Base-by-base conservation (phyloP, 1,140 invertebrate genomes). In the Meloidogyne hapla region DNA sequence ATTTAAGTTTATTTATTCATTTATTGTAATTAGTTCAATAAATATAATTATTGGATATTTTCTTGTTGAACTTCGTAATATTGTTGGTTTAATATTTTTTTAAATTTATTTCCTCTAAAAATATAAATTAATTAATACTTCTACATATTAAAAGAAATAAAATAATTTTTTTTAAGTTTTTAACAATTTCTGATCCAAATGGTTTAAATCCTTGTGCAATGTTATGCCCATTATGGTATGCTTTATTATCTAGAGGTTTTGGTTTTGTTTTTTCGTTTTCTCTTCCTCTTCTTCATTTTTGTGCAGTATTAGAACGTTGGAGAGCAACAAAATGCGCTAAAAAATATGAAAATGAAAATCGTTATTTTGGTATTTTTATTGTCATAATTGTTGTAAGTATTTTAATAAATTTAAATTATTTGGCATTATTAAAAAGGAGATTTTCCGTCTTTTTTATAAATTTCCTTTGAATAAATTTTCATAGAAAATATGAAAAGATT, bases 241-340 rank as follows among this genome's bases (percentile, higher is more conserved):
- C 48, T 0, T 21, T 56, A 21, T 8, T 56, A 6, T n/a, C 48
- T 8, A 56, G 48, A 56, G 48, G 18, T 6, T 56, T 56, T n/a
- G 48, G 48, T 1, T 56, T 56, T n/a, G n/a, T n/a, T 18, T 56
- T 56, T n/a, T 56, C 70, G 15, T 63, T 23, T 15, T 12, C 45
- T 21, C 25, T 62, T 9, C 70, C 70, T 56, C 70, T 72, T 4
- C 48, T 72, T 13, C 70, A 72, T 33, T 72, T 72, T 63, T 56
- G 48, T 1, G 33, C 63, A 15, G 38, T 72, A n/a, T 25, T 45
- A n/a, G 70, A 72, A 72, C 70, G 70, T 33, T 33, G 33, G n/a
- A 40, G 70, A n/a, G 70, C 70, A 12, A 72, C 70, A 33, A 56
- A 62, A 26, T 33, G 18, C 2, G 40, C 70, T 26, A 25, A 25